Conservation (phyloP, 2,888 invertebrate genomes). For the Glyphotaelius pellucidus region DNA sequence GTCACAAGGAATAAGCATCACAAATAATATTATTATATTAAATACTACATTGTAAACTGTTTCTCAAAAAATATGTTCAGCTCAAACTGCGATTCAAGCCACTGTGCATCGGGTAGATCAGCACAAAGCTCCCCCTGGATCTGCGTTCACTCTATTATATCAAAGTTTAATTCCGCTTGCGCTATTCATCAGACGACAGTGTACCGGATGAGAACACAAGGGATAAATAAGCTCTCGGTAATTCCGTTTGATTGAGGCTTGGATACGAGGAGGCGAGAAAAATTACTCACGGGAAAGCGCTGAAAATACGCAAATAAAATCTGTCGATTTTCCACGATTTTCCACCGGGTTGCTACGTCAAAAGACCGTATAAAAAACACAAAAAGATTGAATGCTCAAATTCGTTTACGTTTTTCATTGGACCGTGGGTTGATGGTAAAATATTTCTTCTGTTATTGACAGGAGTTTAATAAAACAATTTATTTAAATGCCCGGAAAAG, state of each 20-base stretch:
- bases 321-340: slow-evolving; percentile 34
- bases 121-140: slow-evolving; percentile 18
- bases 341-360: slow-evolving; percentile 15
- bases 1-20: no score
- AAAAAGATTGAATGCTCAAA: slow-evolving; percentile 11
- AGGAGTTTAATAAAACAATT: slow-evolving; percentile 16
- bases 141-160: slow-evolving; percentile 43
- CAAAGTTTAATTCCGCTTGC: slow-evolving; percentile 45
- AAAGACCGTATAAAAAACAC: slow-evolving; percentile 9
- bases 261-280: slow-evolving; percentile 28
- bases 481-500: not conserved
- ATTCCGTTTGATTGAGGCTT: slow-evolving; percentile 64
- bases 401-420: slow-evolving; percentile 4
- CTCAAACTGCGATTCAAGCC: not conserved
- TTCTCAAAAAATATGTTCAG: not conserved
- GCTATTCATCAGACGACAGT: slow-evolving; percentile 35
- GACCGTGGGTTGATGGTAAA: slow-evolving; percentile 6
- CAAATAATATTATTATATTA: no score
- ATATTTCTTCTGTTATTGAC: not conserved
- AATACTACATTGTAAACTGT: no score
- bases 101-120: not conserved
- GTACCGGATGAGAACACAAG: slow-evolving; percentile 35
- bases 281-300: slow-evolving; percentile 54
- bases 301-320: slow-evolving; percentile 20
- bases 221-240: slow-evolving; percentile 49